Evolutionary conservation across 2,888 invertebrate species (phyloP).

Genomic region (Abrostola triplasia): DNA sequence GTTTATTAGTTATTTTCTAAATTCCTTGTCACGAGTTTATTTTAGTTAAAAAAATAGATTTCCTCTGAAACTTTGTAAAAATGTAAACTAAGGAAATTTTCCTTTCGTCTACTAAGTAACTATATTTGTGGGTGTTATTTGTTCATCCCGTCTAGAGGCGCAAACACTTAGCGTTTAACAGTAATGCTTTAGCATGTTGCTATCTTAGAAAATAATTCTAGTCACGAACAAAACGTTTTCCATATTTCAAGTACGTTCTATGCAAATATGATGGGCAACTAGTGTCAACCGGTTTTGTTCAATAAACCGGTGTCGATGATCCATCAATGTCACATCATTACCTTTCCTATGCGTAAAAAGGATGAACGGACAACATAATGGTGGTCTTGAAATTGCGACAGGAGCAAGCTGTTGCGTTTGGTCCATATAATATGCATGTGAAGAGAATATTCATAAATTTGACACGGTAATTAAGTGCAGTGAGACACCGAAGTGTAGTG

Average conservation of each 20-base stretch:
- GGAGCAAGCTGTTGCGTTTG: conserved; percentile 52
- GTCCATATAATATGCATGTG: conserved; percentile 58
- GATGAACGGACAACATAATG: conserved; percentile 41
- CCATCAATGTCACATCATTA: conserved; percentile 73
- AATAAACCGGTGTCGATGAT: conserved; percentile 68
- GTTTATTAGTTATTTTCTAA: conserved; percentile 33
- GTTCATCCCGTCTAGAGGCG: not conserved
- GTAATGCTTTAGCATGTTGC: conserved; percentile 19
- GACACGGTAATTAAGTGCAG: conserved; percentile 57
- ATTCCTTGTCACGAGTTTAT: conserved; percentile 44
- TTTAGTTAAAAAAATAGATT: conserved; percentile 18
- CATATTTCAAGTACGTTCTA: conserved; percentile 63
- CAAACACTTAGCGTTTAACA: conserved; percentile 6
- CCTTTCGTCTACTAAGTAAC: no score
- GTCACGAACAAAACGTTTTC: conserved; percentile 60
- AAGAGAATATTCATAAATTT: conserved; percentile 69
- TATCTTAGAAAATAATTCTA: conserved; percentile 47
- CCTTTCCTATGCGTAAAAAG: conserved; percentile 55
- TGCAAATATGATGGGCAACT: conserved; percentile 65
- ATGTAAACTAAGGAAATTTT: no score
- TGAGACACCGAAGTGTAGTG: conserved; percentile 54
- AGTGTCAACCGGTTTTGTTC: conserved; percentile 59
- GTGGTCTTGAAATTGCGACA: conserved; percentile 52
- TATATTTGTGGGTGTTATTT: not conserved
- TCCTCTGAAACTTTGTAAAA: not conserved